Percentiles rank a stretch among this genome's conserved stretches.
Evolutionary conservation across 2,797 vertebrate species (phyloP).

Genomic region (Chrysolophus pictus): DNA sequence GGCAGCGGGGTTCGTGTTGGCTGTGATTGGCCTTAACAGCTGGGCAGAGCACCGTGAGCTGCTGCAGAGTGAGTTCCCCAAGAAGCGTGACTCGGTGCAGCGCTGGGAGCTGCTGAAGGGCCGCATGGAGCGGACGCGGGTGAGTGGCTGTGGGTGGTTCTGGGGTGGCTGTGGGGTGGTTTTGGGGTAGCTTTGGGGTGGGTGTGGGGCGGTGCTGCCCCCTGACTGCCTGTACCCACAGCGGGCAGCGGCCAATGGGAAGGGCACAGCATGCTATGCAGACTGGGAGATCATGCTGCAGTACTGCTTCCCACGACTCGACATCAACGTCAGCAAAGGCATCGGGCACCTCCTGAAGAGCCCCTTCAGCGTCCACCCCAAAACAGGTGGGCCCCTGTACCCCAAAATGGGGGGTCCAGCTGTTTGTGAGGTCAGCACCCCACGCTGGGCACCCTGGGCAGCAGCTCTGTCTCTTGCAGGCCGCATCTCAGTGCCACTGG

Average conservation of each 20-base stretch:
- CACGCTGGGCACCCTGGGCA: rapidly evolving
- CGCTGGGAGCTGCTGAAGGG: conserved; percentile 79
- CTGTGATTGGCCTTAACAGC: conserved; percentile 40
- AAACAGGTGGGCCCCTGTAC: conserved; percentile 92
- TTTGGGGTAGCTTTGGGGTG: too few species aligned
- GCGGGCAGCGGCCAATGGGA: rapidly evolving
- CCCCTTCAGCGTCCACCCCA: conserved; percentile 97
- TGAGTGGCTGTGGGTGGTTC: neutral
- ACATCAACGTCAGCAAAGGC: conserved; percentile 96
- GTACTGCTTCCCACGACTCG: conserved; percentile 95
- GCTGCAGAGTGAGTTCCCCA: conserved; percentile 68
- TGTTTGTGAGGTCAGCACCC: rapidly evolving
- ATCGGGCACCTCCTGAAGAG: conserved; percentile 95
- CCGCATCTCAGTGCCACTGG: conserved; percentile 93
- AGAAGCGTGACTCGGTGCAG: conserved; percentile 67
- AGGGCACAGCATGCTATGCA: conserved; percentile 73
- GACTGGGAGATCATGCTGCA: conserved; percentile 95
- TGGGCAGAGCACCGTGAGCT: conserved; percentile 61
- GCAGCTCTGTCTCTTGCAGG: conserved; percentile 75
- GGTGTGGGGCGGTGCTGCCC: too few species aligned
- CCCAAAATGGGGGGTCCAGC: conserved; percentile 88
- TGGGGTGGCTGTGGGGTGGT: rapidly evolving
- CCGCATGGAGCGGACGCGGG: neutral
- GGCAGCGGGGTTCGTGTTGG: rapidly evolving
- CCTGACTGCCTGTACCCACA: rapidly evolving